These are phyloP conservation scores for Erebia palarica DNA, from an alignment of 2,888 invertebrate genomes.

Conservation along the genomic window DNA sequence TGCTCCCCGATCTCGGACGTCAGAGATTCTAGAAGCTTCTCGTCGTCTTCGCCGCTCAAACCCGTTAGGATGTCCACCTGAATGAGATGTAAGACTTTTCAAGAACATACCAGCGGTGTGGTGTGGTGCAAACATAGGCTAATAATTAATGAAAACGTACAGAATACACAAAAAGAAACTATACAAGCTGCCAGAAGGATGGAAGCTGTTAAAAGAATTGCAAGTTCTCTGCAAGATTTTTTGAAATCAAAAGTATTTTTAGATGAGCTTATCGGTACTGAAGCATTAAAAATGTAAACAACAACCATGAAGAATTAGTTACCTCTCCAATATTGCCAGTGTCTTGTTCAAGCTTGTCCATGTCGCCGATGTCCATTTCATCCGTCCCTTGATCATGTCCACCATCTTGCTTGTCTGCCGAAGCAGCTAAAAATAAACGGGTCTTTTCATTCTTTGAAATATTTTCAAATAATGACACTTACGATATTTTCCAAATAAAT, in stretches of 20 bases:
- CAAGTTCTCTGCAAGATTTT: too few species aligned
- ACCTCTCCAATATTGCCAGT: conserved; percentile 78
- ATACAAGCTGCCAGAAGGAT: too few species aligned
- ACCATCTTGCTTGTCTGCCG: conserved; percentile 61
- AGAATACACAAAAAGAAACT: too few species aligned
- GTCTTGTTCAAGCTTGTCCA: conserved; percentile 79
- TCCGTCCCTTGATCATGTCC: conserved; percentile 66
- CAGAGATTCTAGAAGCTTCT: conserved; percentile 87
- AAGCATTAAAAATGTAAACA: too few species aligned
- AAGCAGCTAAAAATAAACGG: conserved; percentile 31
- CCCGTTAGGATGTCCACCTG: conserved; percentile 91
- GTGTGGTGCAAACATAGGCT: not conserved
- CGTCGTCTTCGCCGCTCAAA: conserved; percentile 93
- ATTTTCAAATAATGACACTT: not conserved
- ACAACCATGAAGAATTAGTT: conserved; percentile 15
- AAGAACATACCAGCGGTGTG: not conserved
- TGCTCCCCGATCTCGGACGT: conserved; percentile 95
- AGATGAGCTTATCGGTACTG: too few species aligned
- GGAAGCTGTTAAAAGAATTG: too few species aligned
- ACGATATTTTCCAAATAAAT: too few species aligned
- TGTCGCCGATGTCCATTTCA: conserved; percentile 79
- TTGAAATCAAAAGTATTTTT: too few species aligned
- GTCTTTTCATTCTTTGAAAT: not conserved
- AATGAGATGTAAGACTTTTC: not conserved
- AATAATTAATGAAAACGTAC: too few species aligned